Conservation (phyloP, 2,797 vertebrate genomes). For the Graptemys geographica region DNA sequence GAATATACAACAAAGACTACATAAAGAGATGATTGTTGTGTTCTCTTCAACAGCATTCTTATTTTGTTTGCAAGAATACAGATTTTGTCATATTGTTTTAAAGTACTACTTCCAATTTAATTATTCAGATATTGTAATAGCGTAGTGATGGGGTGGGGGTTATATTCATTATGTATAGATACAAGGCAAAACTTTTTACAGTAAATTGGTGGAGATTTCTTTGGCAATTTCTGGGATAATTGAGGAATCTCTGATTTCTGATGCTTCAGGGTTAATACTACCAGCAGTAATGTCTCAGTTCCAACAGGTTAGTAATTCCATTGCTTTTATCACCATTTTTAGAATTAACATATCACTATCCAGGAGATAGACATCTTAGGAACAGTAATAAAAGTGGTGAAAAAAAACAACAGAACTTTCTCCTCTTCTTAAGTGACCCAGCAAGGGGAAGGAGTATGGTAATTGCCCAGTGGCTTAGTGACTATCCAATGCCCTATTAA, state of each 20-base stretch:
- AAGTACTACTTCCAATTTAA: neutral
- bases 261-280: neutral
- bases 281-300: neutral
- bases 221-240: neutral
- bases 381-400: neutral
- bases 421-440: neutral
- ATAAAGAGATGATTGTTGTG: neutral
- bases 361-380: neutral
- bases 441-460: neutral
- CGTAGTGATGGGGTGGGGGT: neutral
- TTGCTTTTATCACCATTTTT: neutral
- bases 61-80: neutral
- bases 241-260: neutral
- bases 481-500: neutral
- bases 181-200: neutral
- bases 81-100: neutral
- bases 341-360: neutral
- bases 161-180: neutral
- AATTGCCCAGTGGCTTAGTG: neutral
- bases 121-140: neutral
- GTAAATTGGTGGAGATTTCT: neutral
- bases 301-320: neutral
- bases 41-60: neutral
- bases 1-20: neutral
- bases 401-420: neutral